Evolutionary conservation across 2,888 invertebrate species (phyloP).

Genomic region (Imbricaverruca yamaguchii): DNA sequence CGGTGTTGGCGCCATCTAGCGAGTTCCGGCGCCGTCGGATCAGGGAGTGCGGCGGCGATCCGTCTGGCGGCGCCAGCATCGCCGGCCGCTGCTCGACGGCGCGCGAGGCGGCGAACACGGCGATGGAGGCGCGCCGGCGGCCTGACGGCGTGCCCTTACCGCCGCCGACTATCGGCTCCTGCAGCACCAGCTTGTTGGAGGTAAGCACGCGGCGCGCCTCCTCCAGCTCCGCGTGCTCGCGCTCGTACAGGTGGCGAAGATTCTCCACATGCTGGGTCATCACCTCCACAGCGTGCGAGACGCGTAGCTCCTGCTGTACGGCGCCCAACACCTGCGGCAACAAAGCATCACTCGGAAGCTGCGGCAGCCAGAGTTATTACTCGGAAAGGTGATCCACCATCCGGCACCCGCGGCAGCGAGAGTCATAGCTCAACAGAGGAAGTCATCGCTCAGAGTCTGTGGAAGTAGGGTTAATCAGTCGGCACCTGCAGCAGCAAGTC

Average conservation of each 20-base stretch:
- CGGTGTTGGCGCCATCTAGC: neutral
- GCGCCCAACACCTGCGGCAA: slow-evolving; percentile 45
- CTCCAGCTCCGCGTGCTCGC: slow-evolving; percentile 50
- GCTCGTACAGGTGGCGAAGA: slow-evolving; percentile 50
- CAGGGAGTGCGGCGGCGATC: neutral
- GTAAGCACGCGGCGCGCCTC: slow-evolving; percentile 41
- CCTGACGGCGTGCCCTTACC: neutral
- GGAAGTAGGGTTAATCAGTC: no score
- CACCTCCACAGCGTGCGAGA: slow-evolving; percentile 50
- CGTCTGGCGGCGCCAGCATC: neutral
- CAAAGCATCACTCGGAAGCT: no score
- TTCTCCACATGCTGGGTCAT: slow-evolving; percentile 53
- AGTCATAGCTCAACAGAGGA: no score
- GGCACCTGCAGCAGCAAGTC: no score
- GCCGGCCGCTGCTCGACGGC: neutral
- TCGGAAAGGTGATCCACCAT: no score
- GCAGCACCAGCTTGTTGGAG: neutral
- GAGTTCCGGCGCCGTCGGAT: neutral
- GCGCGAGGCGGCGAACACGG: neutral
- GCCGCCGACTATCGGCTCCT: neutral
- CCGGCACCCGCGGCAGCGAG: no score
- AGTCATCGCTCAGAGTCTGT: no score
- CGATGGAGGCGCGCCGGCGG: slow-evolving; percentile 12
- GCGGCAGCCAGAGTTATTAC: no score
- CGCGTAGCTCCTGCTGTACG: slow-evolving; percentile 52